Percentiles rank a stretch among this genome's conserved stretches.
These are phyloP conservation scores for Caenorhabditis latens DNA, from an alignment of 1,140 invertebrate species.

Conservation along the genomic window DNA sequence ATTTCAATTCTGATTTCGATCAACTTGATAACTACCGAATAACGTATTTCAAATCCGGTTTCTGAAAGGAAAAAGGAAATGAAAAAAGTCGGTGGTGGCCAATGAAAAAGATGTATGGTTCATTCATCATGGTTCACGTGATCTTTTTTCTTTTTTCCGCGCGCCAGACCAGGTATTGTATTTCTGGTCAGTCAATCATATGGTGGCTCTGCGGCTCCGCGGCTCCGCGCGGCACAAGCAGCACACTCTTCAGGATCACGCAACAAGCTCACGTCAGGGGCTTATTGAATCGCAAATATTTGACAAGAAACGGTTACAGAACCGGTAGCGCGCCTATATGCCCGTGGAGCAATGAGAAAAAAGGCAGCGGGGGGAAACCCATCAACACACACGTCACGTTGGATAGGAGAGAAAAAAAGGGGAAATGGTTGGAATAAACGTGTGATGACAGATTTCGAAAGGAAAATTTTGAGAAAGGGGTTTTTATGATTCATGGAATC, in stretches of 20 bases:
- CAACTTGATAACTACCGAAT: conserved; percentile 25
- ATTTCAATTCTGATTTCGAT: conserved; percentile 19
- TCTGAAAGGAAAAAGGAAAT: neutral
- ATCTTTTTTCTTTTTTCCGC: neutral
- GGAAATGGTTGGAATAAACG: neutral
- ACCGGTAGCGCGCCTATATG: conserved; percentile 20
- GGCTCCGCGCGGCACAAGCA: neutral
- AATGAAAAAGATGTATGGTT: too few relatives aligned
- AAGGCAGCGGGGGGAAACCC: neutral
- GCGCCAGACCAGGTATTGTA: neutral
- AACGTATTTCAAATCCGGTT: neutral
- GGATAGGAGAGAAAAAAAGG: neutral
- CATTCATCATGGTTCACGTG: neutral
- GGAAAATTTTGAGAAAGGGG: neutral
- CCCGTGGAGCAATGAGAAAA: neutral
- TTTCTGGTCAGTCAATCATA: neutral
- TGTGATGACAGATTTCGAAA: too few relatives aligned
- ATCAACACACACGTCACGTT: conserved; percentile 52
- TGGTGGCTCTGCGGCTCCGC: neutral
- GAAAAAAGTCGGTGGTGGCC: too few relatives aligned
- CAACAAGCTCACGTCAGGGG: conserved; percentile 50
- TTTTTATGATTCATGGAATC: too few relatives aligned
- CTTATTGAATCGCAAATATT: conserved; percentile 55
- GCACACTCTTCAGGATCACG: conserved; percentile 38
- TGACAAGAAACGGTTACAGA: conserved; percentile 42